A percentile compares a stretch with the other conserved stretches of the same genome.
Evolutionary conservation across 1,140 invertebrate genomes (phyloP).

Genomic region (Euura saliciscinereae): DNA sequence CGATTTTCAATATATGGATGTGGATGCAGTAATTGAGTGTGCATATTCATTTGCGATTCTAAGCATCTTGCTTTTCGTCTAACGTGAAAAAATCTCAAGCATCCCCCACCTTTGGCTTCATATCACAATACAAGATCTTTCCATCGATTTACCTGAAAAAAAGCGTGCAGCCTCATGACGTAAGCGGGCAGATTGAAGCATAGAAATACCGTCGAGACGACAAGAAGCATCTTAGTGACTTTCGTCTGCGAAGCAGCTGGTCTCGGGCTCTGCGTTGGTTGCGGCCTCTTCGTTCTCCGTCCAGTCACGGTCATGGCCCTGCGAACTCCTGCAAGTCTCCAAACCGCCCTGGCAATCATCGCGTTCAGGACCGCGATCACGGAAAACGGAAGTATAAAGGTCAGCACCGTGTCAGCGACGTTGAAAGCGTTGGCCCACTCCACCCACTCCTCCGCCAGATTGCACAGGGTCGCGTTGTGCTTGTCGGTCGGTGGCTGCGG

Average conservation of each 20-base stretch:
- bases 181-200: slow-evolving; percentile 79
- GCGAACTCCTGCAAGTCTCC: slow-evolving; percentile 62
- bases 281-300: slow-evolving; percentile 31
- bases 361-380: slow-evolving; percentile 75
- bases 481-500: slow-evolving; percentile 36
- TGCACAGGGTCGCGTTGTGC: slow-evolving; percentile 55
- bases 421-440: slow-evolving; percentile 67
- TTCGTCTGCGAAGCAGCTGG: slow-evolving; percentile 65
- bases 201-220: slow-evolving; percentile 82
- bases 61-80: too few relatives aligned
- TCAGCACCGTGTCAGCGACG: slow-evolving; percentile 71
- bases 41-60: too few relatives aligned
- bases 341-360: slow-evolving; percentile 70
- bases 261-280: slow-evolving; percentile 40
- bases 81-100: too few relatives aligned
- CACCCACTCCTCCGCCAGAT: slow-evolving; percentile 53
- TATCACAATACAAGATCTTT: not conserved
- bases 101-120: too few relatives aligned
- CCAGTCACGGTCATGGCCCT: slow-evolving; percentile 60
- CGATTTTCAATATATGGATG: too few relatives aligned
- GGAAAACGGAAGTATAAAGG: slow-evolving; percentile 73
- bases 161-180: slow-evolving; percentile 66
- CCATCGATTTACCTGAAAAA: slow-evolving; percentile 60
- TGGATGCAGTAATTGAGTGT: too few relatives aligned
- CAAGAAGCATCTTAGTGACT: slow-evolving; percentile 81